Evolutionary conservation across 2,113 vertebrate species (phyloP).

Genomic region (Patagioenas fasciata): DNA sequence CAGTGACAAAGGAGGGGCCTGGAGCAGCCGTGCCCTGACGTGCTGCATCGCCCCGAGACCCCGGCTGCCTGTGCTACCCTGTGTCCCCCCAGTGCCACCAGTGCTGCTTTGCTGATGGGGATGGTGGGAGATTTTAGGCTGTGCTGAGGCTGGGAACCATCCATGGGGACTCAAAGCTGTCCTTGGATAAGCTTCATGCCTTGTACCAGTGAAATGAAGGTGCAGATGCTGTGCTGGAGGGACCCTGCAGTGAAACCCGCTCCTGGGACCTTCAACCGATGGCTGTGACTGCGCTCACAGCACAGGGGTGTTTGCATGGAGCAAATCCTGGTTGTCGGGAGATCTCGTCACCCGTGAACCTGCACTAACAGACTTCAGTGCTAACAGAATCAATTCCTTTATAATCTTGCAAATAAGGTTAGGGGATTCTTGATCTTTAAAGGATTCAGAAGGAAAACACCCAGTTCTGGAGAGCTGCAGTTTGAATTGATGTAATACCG

Average conservation of each 20-base stretch:
- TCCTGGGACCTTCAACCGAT: background rate
- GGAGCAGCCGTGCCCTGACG: background rate
- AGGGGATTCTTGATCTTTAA: background rate
- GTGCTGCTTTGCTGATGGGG: background rate
- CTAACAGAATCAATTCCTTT: slow-evolving; percentile 5
- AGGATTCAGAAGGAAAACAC: background rate
- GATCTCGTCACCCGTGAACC: background rate
- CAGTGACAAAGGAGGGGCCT: slow-evolving; percentile 12
- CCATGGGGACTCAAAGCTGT: background rate
- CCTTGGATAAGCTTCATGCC: background rate
- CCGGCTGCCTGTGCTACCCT: background rate
- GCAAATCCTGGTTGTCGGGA: background rate
- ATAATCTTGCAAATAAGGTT: slow-evolving; percentile 10
- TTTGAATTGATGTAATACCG: background rate
- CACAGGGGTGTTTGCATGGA: background rate
- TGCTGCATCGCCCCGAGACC: background rate
- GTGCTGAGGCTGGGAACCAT: background rate
- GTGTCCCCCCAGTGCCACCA: background rate
- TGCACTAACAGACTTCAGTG: background rate
- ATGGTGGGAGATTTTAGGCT: background rate
- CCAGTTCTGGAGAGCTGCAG: background rate
- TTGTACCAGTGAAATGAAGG: background rate
- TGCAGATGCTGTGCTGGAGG: background rate
- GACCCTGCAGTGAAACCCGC: background rate
- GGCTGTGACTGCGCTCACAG: background rate